These are phyloP conservation scores for Erpetoichthys calabaricus DNA, from an alignment of 2,797 vertebrate species.

Conservation along the genomic window DNA sequence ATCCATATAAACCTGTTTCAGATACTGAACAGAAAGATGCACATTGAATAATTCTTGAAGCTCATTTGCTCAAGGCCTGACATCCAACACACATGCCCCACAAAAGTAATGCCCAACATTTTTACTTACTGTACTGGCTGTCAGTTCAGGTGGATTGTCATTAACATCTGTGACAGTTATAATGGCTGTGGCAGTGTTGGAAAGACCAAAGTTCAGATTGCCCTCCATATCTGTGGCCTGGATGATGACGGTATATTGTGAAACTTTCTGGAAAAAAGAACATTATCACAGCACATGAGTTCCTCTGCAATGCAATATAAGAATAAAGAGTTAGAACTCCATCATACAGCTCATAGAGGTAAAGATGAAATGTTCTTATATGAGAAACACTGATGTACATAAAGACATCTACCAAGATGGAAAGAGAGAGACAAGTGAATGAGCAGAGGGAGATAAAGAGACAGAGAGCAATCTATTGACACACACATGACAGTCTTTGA, in stretches of 20 bases:
- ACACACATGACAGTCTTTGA: too few species aligned
- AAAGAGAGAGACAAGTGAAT: slow-evolving; percentile 1
- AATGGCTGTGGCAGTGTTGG: slow-evolving; percentile 85
- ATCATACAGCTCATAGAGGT: too few species aligned
- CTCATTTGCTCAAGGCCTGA: background rate
- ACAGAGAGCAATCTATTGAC: too few species aligned
- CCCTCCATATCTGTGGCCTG: slow-evolving; percentile 95
- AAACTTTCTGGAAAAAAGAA: slow-evolving; percentile 65
- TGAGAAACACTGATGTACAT: slow-evolving; percentile 1
- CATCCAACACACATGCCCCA: background rate
- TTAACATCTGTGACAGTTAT: slow-evolving; percentile 83
- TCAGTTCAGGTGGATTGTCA: slow-evolving; percentile 88
- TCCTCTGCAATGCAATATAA: slow-evolving; percentile 1
- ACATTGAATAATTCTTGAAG: too few species aligned
- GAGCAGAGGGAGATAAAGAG: background rate
- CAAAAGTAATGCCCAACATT: too few species aligned
- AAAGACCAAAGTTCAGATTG: slow-evolving; percentile 83
- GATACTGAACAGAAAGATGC: too few species aligned
- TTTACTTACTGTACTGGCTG: slow-evolving; percentile 69
- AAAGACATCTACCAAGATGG: background rate
- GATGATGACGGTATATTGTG: slow-evolving; percentile 81
- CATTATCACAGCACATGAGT: background rate
- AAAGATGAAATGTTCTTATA: too few species aligned
- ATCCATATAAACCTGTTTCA: too few species aligned
- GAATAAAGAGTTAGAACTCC: background rate